phyloP scores from a whole-genome alignment of 1,140 invertebrate species.

The Glossosoma conforme region DNA sequence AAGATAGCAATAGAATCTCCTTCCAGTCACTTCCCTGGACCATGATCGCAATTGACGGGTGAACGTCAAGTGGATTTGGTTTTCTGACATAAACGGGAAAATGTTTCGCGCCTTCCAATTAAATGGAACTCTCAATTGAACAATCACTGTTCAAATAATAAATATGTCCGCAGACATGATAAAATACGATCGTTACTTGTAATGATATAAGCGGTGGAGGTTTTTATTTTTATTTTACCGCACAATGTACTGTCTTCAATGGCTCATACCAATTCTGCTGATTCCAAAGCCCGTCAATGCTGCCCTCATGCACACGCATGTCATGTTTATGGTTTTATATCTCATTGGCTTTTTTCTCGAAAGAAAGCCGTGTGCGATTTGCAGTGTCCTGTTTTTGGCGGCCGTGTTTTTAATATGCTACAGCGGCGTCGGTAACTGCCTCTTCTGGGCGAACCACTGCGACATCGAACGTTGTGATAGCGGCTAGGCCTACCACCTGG shows the following conservation, averaged over 20 bases:
- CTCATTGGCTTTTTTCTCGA: conserved; percentile 91
- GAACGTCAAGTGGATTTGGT: too few relatives aligned
- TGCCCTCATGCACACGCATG: conserved; percentile 89
- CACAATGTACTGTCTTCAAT: conserved; percentile 96
- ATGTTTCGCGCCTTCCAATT: too few relatives aligned
- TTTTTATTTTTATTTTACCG: background rate
- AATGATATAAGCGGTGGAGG: background rate
- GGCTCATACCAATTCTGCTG: conserved; percentile 92
- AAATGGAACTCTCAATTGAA: too few relatives aligned
- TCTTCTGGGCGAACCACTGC: conserved; percentile 83
- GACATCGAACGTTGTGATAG: conserved; percentile 66
- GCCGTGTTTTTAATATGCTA: conserved; percentile 93
- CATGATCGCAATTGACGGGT: too few relatives aligned
- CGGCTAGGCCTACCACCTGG: background rate
- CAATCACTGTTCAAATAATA: too few relatives aligned
- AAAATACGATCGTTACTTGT: too few relatives aligned
- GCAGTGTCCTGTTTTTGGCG: conserved; percentile 86
- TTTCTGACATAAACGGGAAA: too few relatives aligned
- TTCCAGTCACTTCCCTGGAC: too few relatives aligned
- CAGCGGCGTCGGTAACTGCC: conserved; percentile 89
- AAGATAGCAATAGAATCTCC: too few relatives aligned
- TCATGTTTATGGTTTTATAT: conserved; percentile 94
- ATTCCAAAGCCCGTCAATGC: conserved; percentile 96
- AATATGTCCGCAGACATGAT: too few relatives aligned
- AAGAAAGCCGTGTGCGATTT: conserved; percentile 94